Conservation (phyloP, 1,140 invertebrate genomes). For the Nymphalis io region DNA sequence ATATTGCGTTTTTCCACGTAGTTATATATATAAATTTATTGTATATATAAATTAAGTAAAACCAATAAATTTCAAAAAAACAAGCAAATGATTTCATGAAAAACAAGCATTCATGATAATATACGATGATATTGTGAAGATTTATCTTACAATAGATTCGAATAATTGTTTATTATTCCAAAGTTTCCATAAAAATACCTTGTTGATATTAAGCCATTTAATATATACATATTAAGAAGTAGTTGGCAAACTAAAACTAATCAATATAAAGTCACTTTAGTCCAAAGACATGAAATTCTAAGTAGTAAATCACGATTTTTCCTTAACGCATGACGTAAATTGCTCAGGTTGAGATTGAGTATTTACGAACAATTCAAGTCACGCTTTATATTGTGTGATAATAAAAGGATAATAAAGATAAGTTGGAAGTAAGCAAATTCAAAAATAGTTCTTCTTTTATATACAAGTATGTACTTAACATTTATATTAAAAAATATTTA, state of each 20-base stretch:
- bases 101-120: neutral
- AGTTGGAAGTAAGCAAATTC: slow-evolving; percentile 7
- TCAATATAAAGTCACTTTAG: slow-evolving; percentile 20
- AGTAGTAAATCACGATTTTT: slow-evolving; percentile 33
- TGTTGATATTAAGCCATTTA: neutral
- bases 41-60: too few relatives aligned
- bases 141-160: neutral
- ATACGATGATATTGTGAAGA: neutral
- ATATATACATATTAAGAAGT: neutral
- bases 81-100: too few relatives aligned
- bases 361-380: slow-evolving; percentile 28
- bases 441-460: neutral
- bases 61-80: too few relatives aligned
- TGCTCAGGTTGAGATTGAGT: slow-evolving; percentile 24
- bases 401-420: slow-evolving; percentile 26
- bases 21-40: too few relatives aligned
- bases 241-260: slow-evolving; percentile 2
- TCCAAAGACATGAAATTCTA: slow-evolving; percentile 25
- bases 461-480: neutral
- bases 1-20: too few relatives aligned
- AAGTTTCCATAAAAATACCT: too few relatives aligned
- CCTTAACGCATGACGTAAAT: slow-evolving; percentile 23
- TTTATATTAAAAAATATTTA: neutral
- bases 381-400: slow-evolving; percentile 27
- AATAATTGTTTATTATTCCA: too few relatives aligned